Evolutionary conservation across 2,888 invertebrate species (phyloP), one percentile per base, ranked within the genome.

Genomic region (Dynastes grantii): DNA sequence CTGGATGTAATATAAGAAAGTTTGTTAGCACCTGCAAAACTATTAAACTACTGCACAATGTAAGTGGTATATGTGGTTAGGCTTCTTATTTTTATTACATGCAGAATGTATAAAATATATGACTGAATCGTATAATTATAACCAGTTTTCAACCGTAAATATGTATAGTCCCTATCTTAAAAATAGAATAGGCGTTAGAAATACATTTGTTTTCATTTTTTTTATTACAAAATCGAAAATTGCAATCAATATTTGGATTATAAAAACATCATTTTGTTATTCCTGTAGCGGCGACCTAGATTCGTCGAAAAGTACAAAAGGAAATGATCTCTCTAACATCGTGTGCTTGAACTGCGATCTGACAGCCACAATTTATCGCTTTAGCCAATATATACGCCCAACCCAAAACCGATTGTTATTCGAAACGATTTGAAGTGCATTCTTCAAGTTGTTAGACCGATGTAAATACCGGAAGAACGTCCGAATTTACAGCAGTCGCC

Each of bases 341-440:
- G 58, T 45, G 9, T 75, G 58, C 65, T 68, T 27, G 76, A 40
- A 76, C 29, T 16, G 37, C 65, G 65, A 75, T 75, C 58, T 76
- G 65, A 76, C 76, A 76, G 76, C 55, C 45, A 32, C 53, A 55
- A 76, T 68, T 76, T 76, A 76, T 65, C 64, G 67, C 53, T 76
- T 76, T 65, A 55, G 67, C 76, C 67, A 67, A 65, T 65, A 76
- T 49, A 58, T 22, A 55, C 58, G 67, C 76, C 76, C 58, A 76
- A 76, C 76, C 76, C 76, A 76, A 55, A 51, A 68, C 32, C 76
- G 53, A 76, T 68, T 76, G 64, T 65, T 76, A 55, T 68, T 76
- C 58, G 78, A 67, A 78, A 78, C 71, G 64, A 78, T 78, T 73
- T 78, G 64, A 78, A 78, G 71, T 63, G 71, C 75, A 78, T 78